Evolutionary conservation across 2,888 invertebrate genomes (phyloP), one percentile per base, ranked within the genome.

Genomic region (Scaptomyza cyrtandrae): DNA sequence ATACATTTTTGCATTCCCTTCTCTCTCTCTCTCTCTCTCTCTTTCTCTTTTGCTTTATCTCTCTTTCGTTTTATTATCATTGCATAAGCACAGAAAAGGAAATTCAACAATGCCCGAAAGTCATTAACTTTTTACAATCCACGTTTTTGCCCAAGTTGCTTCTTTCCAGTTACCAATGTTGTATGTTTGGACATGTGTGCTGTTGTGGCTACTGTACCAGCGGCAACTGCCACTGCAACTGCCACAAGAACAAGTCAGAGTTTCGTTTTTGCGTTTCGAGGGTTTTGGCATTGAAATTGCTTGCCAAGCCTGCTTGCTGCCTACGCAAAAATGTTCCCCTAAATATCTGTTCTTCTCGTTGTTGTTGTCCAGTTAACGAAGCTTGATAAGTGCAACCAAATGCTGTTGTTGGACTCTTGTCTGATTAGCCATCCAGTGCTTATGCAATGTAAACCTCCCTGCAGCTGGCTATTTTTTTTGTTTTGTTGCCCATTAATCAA

Each of bases 41-140:
- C 19, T 5, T 19, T 19, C 19, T 44, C n/a, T 19, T 5, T n/a
- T n/a, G 3, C n/a, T n/a, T 5, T 13, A 13, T 24, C 24, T n/a
- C 43, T 29, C 37, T 73, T 83, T 84, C 73, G 66, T 74, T 84
- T 80, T 84, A 82, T 84, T 78, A 86, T 75, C 78, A 77, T 84
- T 75, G 81, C 84, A 77, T 65, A 75, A 67, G 84, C 71, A 80
- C 64, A 68, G 78, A 71, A 67, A 81, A 80, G 80, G 71, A 66
- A 71, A 69, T 67, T 68, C 71, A 74, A 60, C 43, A 14, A 39
- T 33, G 55, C 59, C 65, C 29, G 62, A 33, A 78, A 86, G 86
- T 78, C 82, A 83, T 87, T 83, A 84, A 72, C 74, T 74, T 71
- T 69, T 61, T 71, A 52, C 66, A 59, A 9, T 52, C 37, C 58